Evolutionary conservation across 2,113 vertebrate genomes (phyloP), one percentile per base, ranked within the genome.

Genomic region (Macrotus californicus): DNA sequence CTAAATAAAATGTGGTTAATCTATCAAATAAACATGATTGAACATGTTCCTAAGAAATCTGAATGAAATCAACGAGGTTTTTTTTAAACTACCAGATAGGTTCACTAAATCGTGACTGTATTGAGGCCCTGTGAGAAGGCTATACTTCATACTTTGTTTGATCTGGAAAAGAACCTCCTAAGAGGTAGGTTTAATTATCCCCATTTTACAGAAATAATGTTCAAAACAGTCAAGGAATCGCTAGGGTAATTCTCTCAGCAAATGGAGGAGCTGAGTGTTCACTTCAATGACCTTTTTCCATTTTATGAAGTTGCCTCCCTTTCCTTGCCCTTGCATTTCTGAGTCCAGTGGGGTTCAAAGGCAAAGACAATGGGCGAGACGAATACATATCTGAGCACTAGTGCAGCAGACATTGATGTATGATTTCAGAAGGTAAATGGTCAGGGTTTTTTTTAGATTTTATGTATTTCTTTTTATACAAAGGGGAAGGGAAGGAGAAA

Each of bases 151-250:
- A 67, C 14, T 90, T 34, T 31, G 2, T 77, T 96, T 87, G 88
- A 77, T n/a, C 16, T 34, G 81, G 6, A 67, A 75, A 66, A 90
- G 16, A 41, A 85, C 5, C 26, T 31, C 79, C 0, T 66, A 76
- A 95, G 6, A 29, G 4, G 11, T 67, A 80, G 26, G 8, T 81
- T 77, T 26, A n/a, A 72, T 54, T 50, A 48, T 64, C 43, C 6
- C n/a, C 31, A 87, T 59, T 87, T 88, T 66, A 88, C 12, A 77
- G 39, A 88, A 91, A 86, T 56, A 52, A 50, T 64, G 36, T 72
- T 89, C 43, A 66, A 67, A 87, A 48, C 80, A 46, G 34, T 82
- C 72, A 91, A 86, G 24, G 22, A 50, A 84, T 46, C 80, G 21
- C 34, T 13, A 26, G 7, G 29, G 22, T 19, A 34, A 83, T 64